phyloP scores from a whole-genome alignment of 2,888 invertebrate genomes.

The Synanthedon tipuliformis region DNA sequence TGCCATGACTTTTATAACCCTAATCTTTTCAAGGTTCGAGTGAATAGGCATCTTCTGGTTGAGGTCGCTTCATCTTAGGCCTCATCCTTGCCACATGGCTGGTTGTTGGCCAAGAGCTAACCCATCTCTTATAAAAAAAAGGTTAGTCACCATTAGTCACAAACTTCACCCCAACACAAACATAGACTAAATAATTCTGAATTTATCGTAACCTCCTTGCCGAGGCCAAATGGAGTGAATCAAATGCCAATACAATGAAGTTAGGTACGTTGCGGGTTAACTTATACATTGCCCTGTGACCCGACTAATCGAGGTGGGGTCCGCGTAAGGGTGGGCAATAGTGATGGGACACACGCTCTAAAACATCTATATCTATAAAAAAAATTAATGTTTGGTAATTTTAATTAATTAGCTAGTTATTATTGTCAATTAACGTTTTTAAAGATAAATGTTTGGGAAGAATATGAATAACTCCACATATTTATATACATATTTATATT shows the following conservation, averaged over 20 bases:
- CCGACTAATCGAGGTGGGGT: conserved; percentile 49
- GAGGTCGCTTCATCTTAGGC: too few relatives aligned
- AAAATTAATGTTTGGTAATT: background rate
- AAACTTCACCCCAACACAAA: background rate
- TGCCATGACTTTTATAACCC: too few relatives aligned
- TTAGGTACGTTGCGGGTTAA: conserved; percentile 40
- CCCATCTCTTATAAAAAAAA: too few relatives aligned
- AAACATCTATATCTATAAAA: conserved; percentile 19
- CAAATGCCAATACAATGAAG: conserved; percentile 35
- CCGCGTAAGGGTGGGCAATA: conserved; percentile 24
- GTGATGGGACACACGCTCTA: conserved; percentile 17
- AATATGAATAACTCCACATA: too few relatives aligned
- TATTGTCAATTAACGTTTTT: background rate
- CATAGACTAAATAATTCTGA: background rate
- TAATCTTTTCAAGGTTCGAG: too few relatives aligned
- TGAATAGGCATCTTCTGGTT: too few relatives aligned
- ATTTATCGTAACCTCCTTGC: too few relatives aligned
- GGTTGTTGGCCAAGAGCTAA: too few relatives aligned
- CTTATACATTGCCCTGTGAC: conserved; percentile 48
- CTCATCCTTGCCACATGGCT: too few relatives aligned
- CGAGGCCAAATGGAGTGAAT: conserved; percentile 4
- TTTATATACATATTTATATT: too few relatives aligned
- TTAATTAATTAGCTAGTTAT: background rate
- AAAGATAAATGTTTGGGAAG: too few relatives aligned
- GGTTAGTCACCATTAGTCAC: too few relatives aligned